Evolutionary conservation across 2,888 invertebrate species (phyloP), one percentile per base, ranked within the genome.

Genomic region (Drosophila melanosoma): DNA sequence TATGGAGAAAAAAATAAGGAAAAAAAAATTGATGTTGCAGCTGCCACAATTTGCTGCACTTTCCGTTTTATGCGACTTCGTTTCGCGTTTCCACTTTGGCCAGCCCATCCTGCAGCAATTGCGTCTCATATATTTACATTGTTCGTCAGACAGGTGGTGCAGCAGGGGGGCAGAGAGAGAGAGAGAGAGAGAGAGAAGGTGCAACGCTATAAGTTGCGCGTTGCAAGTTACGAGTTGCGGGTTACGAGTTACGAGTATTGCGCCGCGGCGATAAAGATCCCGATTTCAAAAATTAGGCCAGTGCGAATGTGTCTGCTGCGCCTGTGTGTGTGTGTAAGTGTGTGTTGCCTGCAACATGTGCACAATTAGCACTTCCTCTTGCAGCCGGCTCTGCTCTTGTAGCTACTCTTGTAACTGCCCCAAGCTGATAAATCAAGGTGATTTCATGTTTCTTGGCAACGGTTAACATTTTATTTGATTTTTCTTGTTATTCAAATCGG

Each of bases 11-110:
- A 17, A 23, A 40, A 32, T 7, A 54, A 48, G 71, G 48, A 35
- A 63, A 64, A 74, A 74, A 75, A 69, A 65, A 63, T 66, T 52
- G 66, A 76, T 85, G 79, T 90, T 87, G 87, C 87, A 87, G 87
- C 87, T 87, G 87, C 89, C 89, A 89, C 90, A 87, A 90, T 90
- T 87, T 90, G 85, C 85, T 85, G 87, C 90, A 87, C 89, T 87
- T 87, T 90, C 86, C 89, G 87, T 87, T 87, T 89, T 87, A 86
- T 85, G 85, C 85, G 88, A 89, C 74, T 87, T 68, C 73, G 86
- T 68, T 73, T 75, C 75, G 71, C 70, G 74, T 71, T 71, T 60
- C 69, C 57, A 70, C 69, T 69, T 58, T 59, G 54, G 33, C 33
- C 42, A 23, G 63, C 26, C 58, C 78, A 69, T 81, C 78, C 73